A percentile compares a stretch with the other conserved stretches of the same genome.
phyloP scores from a whole-genome alignment of 2,113 vertebrate genomes.

The Onychorhynchus coronatus region DNA sequence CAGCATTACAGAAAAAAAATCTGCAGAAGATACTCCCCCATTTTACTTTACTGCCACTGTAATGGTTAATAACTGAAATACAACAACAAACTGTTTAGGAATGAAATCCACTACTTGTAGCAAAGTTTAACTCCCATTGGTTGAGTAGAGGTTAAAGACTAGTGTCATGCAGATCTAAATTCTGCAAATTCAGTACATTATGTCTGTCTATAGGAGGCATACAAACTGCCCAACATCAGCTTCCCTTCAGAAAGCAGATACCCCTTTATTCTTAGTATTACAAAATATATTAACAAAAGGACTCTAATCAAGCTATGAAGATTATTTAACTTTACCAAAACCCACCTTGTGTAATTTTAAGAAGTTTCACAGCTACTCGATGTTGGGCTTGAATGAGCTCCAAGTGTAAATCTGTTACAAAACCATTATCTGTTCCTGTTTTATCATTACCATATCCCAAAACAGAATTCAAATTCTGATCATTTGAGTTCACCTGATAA shows the following conservation, averaged over 20 bases:
- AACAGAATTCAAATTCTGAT: constrained; percentile 15
- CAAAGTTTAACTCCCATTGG: background rate
- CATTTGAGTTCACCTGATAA: constrained; percentile 40
- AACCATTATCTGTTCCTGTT: constrained; percentile 35
- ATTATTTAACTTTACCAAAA: background rate
- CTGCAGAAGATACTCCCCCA: background rate
- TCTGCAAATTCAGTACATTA: background rate
- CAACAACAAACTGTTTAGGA: background rate
- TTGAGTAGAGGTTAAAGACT: background rate
- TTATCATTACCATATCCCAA: background rate
- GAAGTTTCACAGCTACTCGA: constrained; percentile 80
- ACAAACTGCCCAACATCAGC: background rate
- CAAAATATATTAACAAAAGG: background rate
- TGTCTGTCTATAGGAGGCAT: background rate
- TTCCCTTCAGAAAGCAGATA: background rate
- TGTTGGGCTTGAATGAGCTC: constrained; percentile 85
- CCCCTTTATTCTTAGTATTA: background rate
- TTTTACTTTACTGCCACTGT: background rate
- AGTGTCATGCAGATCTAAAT: background rate
- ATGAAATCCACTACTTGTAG: background rate
- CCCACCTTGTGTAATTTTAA: constrained; percentile 79
- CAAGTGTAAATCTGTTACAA: constrained; percentile 84
- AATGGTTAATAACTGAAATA: background rate
- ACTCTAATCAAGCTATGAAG: background rate
- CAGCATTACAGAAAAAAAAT: background rate